Evolutionary conservation across 2,888 invertebrate species (phyloP), one percentile per base, ranked within the genome.

Genomic region (Cryptus armator): DNA sequence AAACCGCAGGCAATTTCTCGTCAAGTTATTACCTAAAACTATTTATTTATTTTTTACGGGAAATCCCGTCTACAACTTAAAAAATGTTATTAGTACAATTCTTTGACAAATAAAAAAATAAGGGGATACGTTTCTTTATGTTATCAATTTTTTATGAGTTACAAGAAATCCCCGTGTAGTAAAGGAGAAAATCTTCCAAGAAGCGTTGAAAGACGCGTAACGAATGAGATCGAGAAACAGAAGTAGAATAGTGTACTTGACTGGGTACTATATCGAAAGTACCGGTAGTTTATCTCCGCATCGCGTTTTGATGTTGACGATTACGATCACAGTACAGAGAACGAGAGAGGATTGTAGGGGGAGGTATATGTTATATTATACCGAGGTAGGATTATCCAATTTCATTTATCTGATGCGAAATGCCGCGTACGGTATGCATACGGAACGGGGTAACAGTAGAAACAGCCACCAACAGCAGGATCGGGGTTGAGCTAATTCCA

Each of bases 401-500:
- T 81, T 75, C 81, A 81, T 81, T 81, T 81, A 81, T 81, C 81
- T 75, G 75, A 81, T 75, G 68, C 75, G 59, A 59, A 44, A 59
- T 37, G 59, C 48, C 46, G 24, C 78, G n/a, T 62, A 70, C 43
- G 46, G 37, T 48, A 14, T 59, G 24, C 53, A 64, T 53, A 64
- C 51, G 48, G 64, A 9, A 37, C 71, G 37, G 48, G 2, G 43
- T n/a, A 67, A 76, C 76, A 67, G 48, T 66, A 48, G 59, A 14
- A 24, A 74, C 68, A 56, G 76, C 14, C 37, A 76, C 12, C 72
- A 67, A 43, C 71, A n/a, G 32, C 59, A 56, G 62, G 77, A 81
- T 72, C 79, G 76, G 75, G 71, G 81, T 77, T 77, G 62, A 84
- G 81, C 84, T 84, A 84, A 84, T 84, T 83, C 70, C 79, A 79